phyloP scores from a whole-genome alignment of 2,888 invertebrate species.

The Nowickia ferox region DNA sequence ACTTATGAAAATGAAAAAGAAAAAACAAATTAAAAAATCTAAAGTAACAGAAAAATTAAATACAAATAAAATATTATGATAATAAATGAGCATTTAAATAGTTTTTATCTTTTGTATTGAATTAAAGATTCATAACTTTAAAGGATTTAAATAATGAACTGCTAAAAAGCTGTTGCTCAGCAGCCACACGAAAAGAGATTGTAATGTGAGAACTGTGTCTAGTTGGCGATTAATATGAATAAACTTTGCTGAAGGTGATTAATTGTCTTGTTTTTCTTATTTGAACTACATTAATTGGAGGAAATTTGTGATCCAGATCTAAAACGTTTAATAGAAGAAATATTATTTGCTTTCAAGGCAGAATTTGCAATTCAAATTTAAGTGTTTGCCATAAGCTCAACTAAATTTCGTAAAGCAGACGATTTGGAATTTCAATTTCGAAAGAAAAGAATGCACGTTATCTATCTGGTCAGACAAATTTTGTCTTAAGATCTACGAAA shows the following conservation, averaged over 20 bases:
- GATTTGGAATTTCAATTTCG: too few relatives aligned
- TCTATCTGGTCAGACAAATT: too few relatives aligned
- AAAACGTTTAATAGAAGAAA: slow-evolving; percentile 2
- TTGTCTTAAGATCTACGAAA: too few relatives aligned
- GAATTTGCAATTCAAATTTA: not conserved
- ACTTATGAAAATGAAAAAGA: too few relatives aligned
- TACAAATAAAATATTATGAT: slow-evolving; percentile 40
- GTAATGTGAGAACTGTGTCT: slow-evolving; percentile 55
- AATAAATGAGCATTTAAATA: slow-evolving; percentile 72
- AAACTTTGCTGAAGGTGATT: slow-evolving; percentile 4
- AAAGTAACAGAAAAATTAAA: not conserved
- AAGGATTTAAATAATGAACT: slow-evolving; percentile 52
- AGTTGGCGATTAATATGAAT: slow-evolving; percentile 34
- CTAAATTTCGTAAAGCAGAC: too few relatives aligned
- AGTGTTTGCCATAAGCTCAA: not conserved
- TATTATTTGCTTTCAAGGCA: not conserved
- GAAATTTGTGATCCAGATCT: slow-evolving; percentile 39
- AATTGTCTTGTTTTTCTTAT: not conserved
- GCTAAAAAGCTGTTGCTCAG: slow-evolving; percentile 3
- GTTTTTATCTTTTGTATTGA: slow-evolving; percentile 59
- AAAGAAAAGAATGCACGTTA: too few relatives aligned
- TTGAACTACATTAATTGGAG: slow-evolving; percentile 37
- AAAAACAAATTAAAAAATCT: not conserved
- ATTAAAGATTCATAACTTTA: slow-evolving; percentile 67
- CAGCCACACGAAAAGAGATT: slow-evolving; percentile 40